Percentiles rank a stretch among this genome's conserved stretches.
phyloP scores from a whole-genome alignment of 2,888 invertebrate genomes.

The Mylabris sibirica region DNA sequence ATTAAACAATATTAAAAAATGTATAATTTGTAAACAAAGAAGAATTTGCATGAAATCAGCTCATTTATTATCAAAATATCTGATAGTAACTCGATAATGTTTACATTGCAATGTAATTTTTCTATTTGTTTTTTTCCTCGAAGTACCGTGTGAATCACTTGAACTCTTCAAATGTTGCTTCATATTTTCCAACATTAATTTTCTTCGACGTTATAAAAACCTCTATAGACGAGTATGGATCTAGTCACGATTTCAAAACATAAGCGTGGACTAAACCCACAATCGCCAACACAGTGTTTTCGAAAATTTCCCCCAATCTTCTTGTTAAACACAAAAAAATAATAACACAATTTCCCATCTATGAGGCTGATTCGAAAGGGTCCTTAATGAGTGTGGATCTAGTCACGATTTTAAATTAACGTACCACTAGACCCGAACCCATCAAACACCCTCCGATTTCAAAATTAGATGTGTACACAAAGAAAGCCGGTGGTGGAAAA shows the following conservation, averaged over 20 bases:
- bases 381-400: conserved; percentile 90
- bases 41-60: conserved; percentile 1
- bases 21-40: not conserved
- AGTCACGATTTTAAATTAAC: conserved; percentile 72
- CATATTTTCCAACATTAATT: not conserved
- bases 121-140: not conserved
- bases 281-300: conserved; percentile 77
- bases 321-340: no score
- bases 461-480: conserved; percentile 8
- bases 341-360: not conserved
- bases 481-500: conserved; percentile 20
- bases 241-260: conserved; percentile 74
- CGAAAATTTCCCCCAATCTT: not conserved
- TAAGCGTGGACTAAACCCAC: conserved; percentile 79
- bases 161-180: not conserved
- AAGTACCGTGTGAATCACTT: not conserved
- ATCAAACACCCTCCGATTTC: conserved; percentile 62
- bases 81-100: not conserved
- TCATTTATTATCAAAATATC: not conserved
- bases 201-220: conserved; percentile 40
- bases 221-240: conserved; percentile 89
- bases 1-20: not conserved
- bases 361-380: conserved; percentile 44
- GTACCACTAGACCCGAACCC: conserved; percentile 80
- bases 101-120: not conserved